These are phyloP conservation scores for Kryptolebias marmoratus DNA, from an alignment of 2,113 vertebrate genomes.

Conservation along the genomic window DNA sequence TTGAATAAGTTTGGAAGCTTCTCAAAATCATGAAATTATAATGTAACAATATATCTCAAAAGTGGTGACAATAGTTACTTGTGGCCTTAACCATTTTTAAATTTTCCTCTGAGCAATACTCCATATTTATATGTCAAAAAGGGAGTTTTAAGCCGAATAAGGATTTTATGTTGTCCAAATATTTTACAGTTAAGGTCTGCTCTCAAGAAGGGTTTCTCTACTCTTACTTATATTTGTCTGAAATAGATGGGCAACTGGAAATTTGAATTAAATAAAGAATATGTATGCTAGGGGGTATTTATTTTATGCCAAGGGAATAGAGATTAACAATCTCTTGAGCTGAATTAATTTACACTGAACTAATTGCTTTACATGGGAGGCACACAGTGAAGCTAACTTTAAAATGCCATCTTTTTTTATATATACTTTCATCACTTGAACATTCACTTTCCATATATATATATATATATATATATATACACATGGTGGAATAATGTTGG, in stretches of 20 bases:
- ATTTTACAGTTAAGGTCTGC: slow-evolving; percentile 66
- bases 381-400: slow-evolving; percentile 10
- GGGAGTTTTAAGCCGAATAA: slow-evolving; percentile 55
- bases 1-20: slow-evolving; percentile 12
- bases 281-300: slow-evolving; percentile 57
- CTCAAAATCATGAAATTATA: slow-evolving; percentile 33
- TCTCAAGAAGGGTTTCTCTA: slow-evolving; percentile 76
- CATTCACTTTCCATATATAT: neutral
- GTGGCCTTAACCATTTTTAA: slow-evolving; percentile 58
- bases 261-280: slow-evolving; percentile 80
- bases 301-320: slow-evolving; percentile 50
- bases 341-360: slow-evolving; percentile 18
- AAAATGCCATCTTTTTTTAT: neutral
- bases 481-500: too few species aligned
- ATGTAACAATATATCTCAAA: slow-evolving; percentile 31
- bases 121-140: slow-evolving; percentile 54
- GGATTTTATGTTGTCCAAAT: slow-evolving; percentile 64
- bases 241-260: slow-evolving; percentile 66
- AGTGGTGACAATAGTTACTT: slow-evolving; percentile 55
- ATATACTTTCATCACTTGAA: neutral
- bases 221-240: slow-evolving; percentile 66
- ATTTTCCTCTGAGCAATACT: slow-evolving; percentile 60
- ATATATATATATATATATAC: neutral
- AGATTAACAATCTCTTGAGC: slow-evolving; percentile 8
- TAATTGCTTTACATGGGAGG: slow-evolving; percentile 8